These are phyloP conservation scores for Echeneis naucrates DNA, from an alignment of 2,797 vertebrate species.

Conservation along the genomic window DNA sequence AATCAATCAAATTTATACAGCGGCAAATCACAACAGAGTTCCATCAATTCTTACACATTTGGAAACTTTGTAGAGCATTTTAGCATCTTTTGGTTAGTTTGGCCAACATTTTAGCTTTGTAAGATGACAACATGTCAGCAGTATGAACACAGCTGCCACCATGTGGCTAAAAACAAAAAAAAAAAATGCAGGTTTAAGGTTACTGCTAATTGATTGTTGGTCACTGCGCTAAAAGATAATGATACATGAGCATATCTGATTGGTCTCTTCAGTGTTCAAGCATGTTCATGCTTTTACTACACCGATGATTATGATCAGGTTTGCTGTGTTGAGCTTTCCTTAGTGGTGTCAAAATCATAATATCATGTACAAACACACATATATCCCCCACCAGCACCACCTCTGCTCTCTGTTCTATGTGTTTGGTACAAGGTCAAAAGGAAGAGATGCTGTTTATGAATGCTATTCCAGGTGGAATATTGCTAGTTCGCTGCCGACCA, in stretches of 20 bases:
- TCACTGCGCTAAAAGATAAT: not conserved
- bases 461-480: constrained; percentile 76
- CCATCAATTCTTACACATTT: not conserved
- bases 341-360: constrained; percentile 41
- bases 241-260: not conserved
- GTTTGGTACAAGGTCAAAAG: constrained; percentile 36
- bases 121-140: not conserved
- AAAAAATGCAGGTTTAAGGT: not conserved
- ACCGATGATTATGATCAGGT: constrained; percentile 23
- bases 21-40: no score
- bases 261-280: not conserved
- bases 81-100: not conserved
- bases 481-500: constrained; percentile 71
- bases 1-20: no score
- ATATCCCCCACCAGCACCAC: constrained; percentile 32
- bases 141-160: not conserved
- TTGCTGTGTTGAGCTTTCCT: constrained; percentile 4
- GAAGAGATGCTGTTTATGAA: constrained; percentile 69
- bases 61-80: not conserved
- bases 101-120: no score
- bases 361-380: constrained; percentile 31
- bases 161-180: not conserved
- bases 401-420: constrained; percentile 23
- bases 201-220: not conserved
- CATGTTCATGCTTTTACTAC: not conserved